Percentiles rank a stretch among this genome's conserved stretches.
phyloP scores from a whole-genome alignment of 2,113 vertebrate genomes.

The Eidolon helvum region DNA sequence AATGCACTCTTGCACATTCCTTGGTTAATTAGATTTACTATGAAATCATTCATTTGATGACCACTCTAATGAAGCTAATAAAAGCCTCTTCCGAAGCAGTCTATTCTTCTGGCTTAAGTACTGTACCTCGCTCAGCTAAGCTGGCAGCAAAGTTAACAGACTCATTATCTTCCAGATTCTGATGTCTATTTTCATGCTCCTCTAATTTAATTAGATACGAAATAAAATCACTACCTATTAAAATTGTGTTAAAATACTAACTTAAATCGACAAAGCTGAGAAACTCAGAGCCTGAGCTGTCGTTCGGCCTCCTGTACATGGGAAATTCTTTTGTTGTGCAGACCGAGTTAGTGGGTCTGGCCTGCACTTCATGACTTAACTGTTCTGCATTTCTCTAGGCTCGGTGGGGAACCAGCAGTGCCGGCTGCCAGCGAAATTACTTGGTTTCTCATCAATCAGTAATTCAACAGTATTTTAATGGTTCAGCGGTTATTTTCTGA shows the following conservation, averaged over 20 bases:
- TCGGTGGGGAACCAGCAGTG: neutral
- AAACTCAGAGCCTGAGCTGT: neutral
- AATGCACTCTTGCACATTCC: slow-evolving; percentile 28
- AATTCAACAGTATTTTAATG: neutral
- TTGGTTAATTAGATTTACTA: slow-evolving; percentile 66
- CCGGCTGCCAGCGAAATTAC: neutral
- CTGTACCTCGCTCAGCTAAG: neutral
- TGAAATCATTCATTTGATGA: slow-evolving; percentile 64
- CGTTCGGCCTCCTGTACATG: neutral
- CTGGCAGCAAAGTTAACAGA: neutral
- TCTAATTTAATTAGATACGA: slow-evolving; percentile 67
- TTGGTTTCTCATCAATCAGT: neutral
- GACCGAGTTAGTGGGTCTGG: neutral
- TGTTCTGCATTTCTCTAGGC: neutral
- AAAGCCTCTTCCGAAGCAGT: slow-evolving; percentile 43
- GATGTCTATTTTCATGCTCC: slow-evolving; percentile 49
- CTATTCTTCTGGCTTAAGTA: slow-evolving; percentile 33
- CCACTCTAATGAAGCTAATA: slow-evolving; percentile 62
- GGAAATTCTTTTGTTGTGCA: neutral
- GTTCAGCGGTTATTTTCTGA: neutral
- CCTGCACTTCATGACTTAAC: neutral
- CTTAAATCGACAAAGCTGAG: slow-evolving; percentile 42
- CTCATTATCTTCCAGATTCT: slow-evolving; percentile 65
- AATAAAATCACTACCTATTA: slow-evolving; percentile 72
- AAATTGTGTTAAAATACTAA: slow-evolving; percentile 61